Conservation (phyloP, 2,113 vertebrate genomes). For the Nothocercus nigrocapillus region DNA sequence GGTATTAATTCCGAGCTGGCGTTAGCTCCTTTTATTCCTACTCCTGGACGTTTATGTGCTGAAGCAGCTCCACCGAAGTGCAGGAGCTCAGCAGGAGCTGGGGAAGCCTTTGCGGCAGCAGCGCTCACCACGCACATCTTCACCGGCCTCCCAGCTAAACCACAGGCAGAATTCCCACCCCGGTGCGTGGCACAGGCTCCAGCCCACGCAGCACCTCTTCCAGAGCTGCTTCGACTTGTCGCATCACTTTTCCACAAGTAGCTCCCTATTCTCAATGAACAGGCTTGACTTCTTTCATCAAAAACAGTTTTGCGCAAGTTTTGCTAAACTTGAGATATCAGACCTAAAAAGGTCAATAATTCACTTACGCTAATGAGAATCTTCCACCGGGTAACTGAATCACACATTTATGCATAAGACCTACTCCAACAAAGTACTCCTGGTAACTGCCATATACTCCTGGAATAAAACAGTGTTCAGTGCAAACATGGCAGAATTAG, state of each 20-base stretch:
- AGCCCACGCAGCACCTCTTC: not conserved
- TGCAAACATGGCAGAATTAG: constrained; percentile 8
- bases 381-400: constrained; percentile 32
- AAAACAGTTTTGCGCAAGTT: not conserved
- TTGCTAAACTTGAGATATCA: not conserved
- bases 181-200: not conserved
- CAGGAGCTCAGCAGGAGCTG: constrained; percentile 19
- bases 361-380: not conserved
- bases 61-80: not conserved
- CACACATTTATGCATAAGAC: constrained; percentile 8
- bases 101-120: constrained; percentile 21
- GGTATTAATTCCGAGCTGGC: not conserved
- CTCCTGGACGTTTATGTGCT: not conserved
- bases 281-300: not conserved
- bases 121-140: constrained; percentile 13
- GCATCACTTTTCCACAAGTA: not conserved
- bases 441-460: constrained; percentile 25
- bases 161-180: constrained; percentile 54
- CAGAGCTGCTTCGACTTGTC: not conserved
- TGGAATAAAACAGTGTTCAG: constrained; percentile 31
- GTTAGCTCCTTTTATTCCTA: not conserved
- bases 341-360: not conserved
- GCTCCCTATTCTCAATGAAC: not conserved
- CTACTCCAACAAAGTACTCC: not conserved
- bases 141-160: constrained; percentile 15